Evolutionary conservation across 2,113 vertebrate genomes (phyloP), one percentile per base, ranked within the genome.

Genomic region (Urocolius indicus): DNA sequence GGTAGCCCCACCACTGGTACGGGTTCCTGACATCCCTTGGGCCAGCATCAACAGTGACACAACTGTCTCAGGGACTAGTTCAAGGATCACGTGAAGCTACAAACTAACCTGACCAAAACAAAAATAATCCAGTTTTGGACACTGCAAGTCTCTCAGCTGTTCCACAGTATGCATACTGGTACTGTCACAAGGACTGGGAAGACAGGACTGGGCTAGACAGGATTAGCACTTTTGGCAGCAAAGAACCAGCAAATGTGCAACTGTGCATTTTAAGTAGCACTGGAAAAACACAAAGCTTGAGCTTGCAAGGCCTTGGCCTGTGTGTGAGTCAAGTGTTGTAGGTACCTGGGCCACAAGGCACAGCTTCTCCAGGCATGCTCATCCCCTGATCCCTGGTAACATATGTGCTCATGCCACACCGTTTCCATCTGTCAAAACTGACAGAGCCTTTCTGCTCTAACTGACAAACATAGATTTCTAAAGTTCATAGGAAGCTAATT

Each of bases 81-180:
- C 85, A 83, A 86, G 43, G 54, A 67, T 34, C 49, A 66, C 51
- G 46, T n/a, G 46, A 29, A 86, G 48, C 51, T 77, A 46, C 36
- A 86, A 55, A 51, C 22, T 43, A 59, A 66, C 8, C 9, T 23
- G 46, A 34, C 21, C 23, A 52, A 73, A 92, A n/a, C n/a, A n/a
- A 79, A 48, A 41, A 41, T 41, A 16, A 8, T 20, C 6, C 16
- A 1, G 1, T 34, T 69, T 74, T 38, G 49, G 63, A 51, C 20
- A 16, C 26, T 68, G 14, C 1, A 0, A 20, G 2, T 20, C 66
- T 14, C 38, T 77, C 0, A 0, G 34, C 63, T 76, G 62, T 59
- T 78, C 41, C 43, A 45, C 27, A 36, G 54, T 0, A 1, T 20
- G 16, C 22, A 13, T 4, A 11, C 20, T 13, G 57, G 38, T 34